Percentiles rank a stretch among this genome's conserved stretches.
These are phyloP conservation scores for Bombylius discolor DNA, from an alignment of 2,888 invertebrate genomes.

Conservation along the genomic window DNA sequence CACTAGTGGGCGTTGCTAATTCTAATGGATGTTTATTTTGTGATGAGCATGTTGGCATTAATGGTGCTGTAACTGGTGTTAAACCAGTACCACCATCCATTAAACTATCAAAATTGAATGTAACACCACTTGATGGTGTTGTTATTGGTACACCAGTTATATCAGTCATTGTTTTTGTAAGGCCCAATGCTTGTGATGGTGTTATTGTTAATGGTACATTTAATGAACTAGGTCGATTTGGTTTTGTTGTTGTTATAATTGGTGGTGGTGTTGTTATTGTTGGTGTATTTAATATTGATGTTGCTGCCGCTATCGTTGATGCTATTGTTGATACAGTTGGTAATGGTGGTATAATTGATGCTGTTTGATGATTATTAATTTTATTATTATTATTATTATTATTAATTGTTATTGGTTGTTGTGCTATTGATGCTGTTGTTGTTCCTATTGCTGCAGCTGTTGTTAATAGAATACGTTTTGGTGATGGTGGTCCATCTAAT, in stretches of 20 bases:
- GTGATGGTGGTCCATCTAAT: slow-evolving; percentile 26
- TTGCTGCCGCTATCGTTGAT: slow-evolving; percentile 27
- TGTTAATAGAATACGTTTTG: no score
- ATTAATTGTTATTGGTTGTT: slow-evolving; percentile 30
- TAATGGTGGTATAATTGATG: slow-evolving; percentile 22
- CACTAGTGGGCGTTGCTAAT: slow-evolving; percentile 57
- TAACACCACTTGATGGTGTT: slow-evolving; percentile 76
- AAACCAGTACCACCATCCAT: slow-evolving; percentile 89
- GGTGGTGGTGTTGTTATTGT: slow-evolving; percentile 27
- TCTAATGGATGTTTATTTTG: slow-evolving; percentile 59
- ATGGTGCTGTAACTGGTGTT: slow-evolving; percentile 66
- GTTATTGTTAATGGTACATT: slow-evolving; percentile 48
- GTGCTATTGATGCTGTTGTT: slow-evolving; percentile 22
- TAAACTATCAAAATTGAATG: slow-evolving; percentile 82
- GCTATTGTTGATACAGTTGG: slow-evolving; percentile 32
- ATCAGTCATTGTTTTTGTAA: slow-evolving; percentile 41
- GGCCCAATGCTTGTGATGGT: slow-evolving; percentile 41
- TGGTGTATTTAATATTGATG: slow-evolving; percentile 37
- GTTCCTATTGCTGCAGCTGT: no score
- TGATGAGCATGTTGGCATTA: slow-evolving; percentile 56
- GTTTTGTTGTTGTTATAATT: slow-evolving; percentile 30
- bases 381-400: slow-evolving; percentile 22
- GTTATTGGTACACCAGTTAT: slow-evolving; percentile 72
- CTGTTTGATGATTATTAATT: not conserved
- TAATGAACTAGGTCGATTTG: slow-evolving; percentile 60